Base-by-base conservation (phyloP, 2,113 vertebrate species). In the Dasypus novemcinctus region DNA sequence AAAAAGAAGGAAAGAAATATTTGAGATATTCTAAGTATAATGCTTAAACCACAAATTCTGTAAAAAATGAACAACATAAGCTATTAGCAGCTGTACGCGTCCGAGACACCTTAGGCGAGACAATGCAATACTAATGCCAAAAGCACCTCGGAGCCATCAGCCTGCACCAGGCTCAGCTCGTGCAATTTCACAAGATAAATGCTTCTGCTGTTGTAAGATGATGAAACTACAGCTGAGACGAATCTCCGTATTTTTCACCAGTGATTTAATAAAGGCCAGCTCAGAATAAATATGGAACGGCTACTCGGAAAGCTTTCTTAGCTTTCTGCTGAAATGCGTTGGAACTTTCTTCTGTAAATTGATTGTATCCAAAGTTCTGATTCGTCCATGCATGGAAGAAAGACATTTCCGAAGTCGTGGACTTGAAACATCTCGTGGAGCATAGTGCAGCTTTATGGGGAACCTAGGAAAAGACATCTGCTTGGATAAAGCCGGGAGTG, bases 221-320 rank as follows among this genome's bases (percentile, higher is more conserved):
- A 98, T 98, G 98, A 98, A 98, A 98, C 98, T 97, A 97, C 97
- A 98, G 97, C 98, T 98, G 98, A 97, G 95, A 97, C 97, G 96
- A 98, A 98, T 98, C 98, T 97, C 96, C 92, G 95, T 98, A 97
- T 98, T 98, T 98, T 98, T 98, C 98, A 98, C 93, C 95, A 91
- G 97, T 98, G 98, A 98, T 98, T 99, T 98, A 98, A 98, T 98
- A 98, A 99, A 98, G 95, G 97, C 96, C 97, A 97, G 97, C 96
- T 98, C 98, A 95, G 98, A 98, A 98, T 98, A 99, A 98, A 98
- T 98, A 98, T 97, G 98, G 97, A 98, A 98, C 89, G 90, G 93
- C 97, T 96, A 97, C 97, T 98, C 83, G 68, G 89, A 96, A 98
- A 98, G 96, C 95, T 97, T 97, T 93, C 96, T 91, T 85, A 92